Evolutionary conservation across 2,888 invertebrate species (phyloP), one percentile per base, ranked within the genome.

Genomic region (Reticulitermes lucifugus): DNA sequence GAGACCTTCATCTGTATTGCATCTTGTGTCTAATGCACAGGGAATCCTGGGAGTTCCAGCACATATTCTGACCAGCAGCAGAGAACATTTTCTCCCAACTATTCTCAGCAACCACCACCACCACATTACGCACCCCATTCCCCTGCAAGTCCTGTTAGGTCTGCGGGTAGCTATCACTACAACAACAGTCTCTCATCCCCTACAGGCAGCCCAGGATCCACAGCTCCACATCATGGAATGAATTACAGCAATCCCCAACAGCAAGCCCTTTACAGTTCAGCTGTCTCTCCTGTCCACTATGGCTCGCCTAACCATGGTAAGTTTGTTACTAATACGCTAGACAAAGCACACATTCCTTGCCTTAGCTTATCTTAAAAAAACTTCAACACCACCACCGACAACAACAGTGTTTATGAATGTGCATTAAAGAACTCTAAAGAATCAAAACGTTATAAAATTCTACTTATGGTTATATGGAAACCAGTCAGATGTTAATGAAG

Each of bases 221-320:
- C 43, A n/a, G 18, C 84, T 18, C 35, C 51, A 65, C 83, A 83
- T 43, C 86, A 86, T 86, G 86, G 85, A 79, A 86, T 86, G 86
- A 86, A 81, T 83, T 86, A 86, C 70, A 83, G 79, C 41, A 86
- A 86, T 80, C 71, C 86, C 5, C 86, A 85, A 22, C 80, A 80
- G 60, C 80, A 80, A 41, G 86, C 83, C 25, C 77, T 81, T 41
- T 86, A 84, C 71, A 73, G 83, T 41, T 79, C 83, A 29, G 79
- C 83, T 35, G 70, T 79, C 14, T 85, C 86, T 29, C 83, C 86
- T 12, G 81, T 75, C 25, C 86, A 83, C 70, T 86, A 86, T 75
- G 86, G 81, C 43, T 80, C 86, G 7, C 77, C 85, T 35, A 80
- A 71, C 29, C 86, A 85, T 70, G 86, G 83, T 77, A 59, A 86